Conservation (phyloP, 2,888 invertebrate genomes). For the Leptopilina syphax region DNA sequence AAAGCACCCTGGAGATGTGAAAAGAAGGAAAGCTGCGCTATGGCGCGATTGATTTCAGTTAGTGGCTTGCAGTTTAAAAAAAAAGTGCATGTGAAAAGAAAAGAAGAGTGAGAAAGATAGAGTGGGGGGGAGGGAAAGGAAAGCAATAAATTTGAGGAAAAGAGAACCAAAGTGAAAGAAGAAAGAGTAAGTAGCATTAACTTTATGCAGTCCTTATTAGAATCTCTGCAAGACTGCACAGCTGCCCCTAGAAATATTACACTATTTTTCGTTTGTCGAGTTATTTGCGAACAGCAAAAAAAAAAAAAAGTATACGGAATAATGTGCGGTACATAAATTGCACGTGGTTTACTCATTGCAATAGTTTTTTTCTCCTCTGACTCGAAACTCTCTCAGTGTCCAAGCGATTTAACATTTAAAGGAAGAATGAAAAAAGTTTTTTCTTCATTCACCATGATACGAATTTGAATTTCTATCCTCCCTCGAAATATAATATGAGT, state of each 20-base stretch:
- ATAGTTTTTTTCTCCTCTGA: slow-evolving; percentile 20
- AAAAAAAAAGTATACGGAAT: slow-evolving; percentile 14
- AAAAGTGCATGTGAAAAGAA: slow-evolving; percentile 29
- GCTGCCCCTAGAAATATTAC: slow-evolving; percentile 41
- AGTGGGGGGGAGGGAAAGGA: neutral
- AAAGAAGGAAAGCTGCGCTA: slow-evolving; percentile 33
- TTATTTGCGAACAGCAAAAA: slow-evolving; percentile 42
- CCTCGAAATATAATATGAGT: too few relatives aligned
- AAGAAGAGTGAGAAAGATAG: neutral
- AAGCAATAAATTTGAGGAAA: slow-evolving; percentile 35
- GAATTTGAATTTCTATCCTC: too few relatives aligned
- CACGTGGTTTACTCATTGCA: slow-evolving; percentile 29
- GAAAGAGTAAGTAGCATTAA: slow-evolving; percentile 28
- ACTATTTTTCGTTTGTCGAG: slow-evolving; percentile 40
- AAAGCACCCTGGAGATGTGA: slow-evolving; percentile 34
- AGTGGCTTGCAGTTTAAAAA: slow-evolving; percentile 16
- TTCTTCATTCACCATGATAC: too few relatives aligned
- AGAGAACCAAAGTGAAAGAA: slow-evolving; percentile 22
- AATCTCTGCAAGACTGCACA: slow-evolving; percentile 36
- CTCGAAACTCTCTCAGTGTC: slow-evolving; percentile 27
- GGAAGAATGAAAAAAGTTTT: neutral
- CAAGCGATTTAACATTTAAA: neutral
- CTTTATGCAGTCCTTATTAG: slow-evolving; percentile 42
- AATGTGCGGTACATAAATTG: slow-evolving; percentile 36
- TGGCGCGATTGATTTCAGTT: slow-evolving; percentile 39